A percentile compares a stretch with the other conserved stretches of the same genome.
These are phyloP conservation scores for Lottia scabra DNA, from an alignment of 2,888 invertebrate species.

Conservation along the genomic window DNA sequence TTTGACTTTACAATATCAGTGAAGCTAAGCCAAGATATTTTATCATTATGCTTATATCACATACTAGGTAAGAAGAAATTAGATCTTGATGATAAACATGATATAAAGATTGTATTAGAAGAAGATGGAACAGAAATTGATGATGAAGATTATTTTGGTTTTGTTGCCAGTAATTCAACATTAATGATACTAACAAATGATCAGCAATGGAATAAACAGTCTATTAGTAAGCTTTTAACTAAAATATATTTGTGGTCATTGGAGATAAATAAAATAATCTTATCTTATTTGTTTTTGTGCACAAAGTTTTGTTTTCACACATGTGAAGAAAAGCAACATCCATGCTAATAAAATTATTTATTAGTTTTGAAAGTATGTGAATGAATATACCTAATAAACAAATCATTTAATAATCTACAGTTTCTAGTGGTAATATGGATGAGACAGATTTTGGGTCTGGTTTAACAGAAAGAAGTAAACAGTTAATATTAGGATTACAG, in stretches of 20 bases:
- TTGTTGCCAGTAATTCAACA: slow-evolving; percentile 85
- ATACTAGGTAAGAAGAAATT: slow-evolving; percentile 54
- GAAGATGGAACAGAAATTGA: slow-evolving; percentile 95
- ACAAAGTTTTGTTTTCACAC: no score
- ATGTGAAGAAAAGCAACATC: no score
- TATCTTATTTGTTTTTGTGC: no score
- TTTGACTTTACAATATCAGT: no score
- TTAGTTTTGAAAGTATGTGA: no score
- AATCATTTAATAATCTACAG: no score
- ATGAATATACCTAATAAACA: no score
- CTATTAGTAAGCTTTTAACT: no score
- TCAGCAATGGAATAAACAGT: slow-evolving; percentile 42
- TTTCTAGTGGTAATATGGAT: slow-evolving; percentile 39
- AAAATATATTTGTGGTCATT: no score
- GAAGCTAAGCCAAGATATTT: no score
- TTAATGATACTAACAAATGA: slow-evolving; percentile 46
- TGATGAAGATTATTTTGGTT: slow-evolving; percentile 94
- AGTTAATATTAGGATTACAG: slow-evolving; percentile 43
- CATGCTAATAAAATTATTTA: no score
- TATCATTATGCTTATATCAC: slow-evolving; percentile 17
- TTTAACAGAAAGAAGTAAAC: slow-evolving; percentile 35
- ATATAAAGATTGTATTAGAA: slow-evolving; percentile 82
- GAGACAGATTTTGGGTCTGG: slow-evolving; percentile 45
- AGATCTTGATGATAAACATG: slow-evolving; percentile 28
- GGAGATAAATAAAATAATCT: no score